phyloP scores from a whole-genome alignment of 2,797 vertebrate genomes.

The Podarcis siculus region DNA sequence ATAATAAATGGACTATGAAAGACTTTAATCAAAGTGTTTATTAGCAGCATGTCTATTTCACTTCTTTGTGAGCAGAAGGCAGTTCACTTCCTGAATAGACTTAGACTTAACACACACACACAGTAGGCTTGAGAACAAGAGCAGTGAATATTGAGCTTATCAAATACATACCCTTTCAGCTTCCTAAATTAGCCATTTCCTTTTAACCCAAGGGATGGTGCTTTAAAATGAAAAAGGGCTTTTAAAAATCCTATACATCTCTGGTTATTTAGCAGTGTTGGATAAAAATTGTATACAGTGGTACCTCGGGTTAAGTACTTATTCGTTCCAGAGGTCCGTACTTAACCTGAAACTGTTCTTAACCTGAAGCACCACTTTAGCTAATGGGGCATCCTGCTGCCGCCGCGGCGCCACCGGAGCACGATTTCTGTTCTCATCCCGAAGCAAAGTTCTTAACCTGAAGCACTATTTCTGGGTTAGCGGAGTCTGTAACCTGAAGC shows the following conservation, averaged over 20 bases:
- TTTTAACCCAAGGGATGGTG: neutral
- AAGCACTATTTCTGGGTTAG: too few species aligned
- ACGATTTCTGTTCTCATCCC: too few species aligned
- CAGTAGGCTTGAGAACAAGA: neutral
- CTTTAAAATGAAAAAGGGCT: neutral
- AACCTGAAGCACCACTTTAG: too few species aligned
- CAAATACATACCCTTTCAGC: neutral
- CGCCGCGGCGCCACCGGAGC: too few species aligned
- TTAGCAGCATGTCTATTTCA: neutral
- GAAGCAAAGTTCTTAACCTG: too few species aligned
- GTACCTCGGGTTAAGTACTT: too few species aligned
- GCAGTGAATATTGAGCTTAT: neutral
- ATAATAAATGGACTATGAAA: constrained; percentile 12
- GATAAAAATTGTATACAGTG: neutral
- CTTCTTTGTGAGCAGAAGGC: neutral
- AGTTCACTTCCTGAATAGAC: neutral
- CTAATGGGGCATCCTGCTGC: too few species aligned
- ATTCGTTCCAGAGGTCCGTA: too few species aligned
- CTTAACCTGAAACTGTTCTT: too few species aligned
- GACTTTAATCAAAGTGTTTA: neutral
- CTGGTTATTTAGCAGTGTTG: neutral
- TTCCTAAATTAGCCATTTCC: neutral
- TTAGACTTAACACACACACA: neutral
- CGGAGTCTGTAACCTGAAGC: too few species aligned
- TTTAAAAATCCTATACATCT: neutral